Evolutionary conservation across 2,888 invertebrate species (phyloP).

Genomic region (Neria commutata): DNA sequence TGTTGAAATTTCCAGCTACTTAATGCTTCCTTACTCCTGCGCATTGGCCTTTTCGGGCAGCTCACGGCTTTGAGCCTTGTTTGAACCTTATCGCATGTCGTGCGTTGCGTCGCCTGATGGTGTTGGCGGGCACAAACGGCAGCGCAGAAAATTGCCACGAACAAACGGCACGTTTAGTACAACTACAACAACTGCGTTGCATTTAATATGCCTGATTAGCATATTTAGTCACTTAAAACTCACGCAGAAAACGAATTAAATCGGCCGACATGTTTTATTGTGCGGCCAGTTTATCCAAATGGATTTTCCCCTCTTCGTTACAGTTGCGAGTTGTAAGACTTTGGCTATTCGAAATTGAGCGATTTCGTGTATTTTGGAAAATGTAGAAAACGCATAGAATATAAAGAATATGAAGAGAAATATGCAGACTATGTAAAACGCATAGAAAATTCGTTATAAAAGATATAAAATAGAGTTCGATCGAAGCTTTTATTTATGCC

Average conservation of each 20-base stretch:
- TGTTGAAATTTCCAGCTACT: slow-evolving; percentile 1
- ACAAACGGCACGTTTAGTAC: slow-evolving; percentile 18
- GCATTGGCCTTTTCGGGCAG: background rate
- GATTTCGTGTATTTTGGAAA: too few species aligned
- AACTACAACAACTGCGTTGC: slow-evolving; percentile 18
- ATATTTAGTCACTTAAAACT: slow-evolving; percentile 49
- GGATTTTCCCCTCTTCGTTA: background rate
- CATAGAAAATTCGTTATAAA: too few species aligned
- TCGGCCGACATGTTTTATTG: slow-evolving; percentile 10
- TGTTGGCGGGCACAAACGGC: background rate
- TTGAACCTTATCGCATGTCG: background rate
- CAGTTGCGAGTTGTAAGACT: too few species aligned
- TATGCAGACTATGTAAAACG: too few species aligned
- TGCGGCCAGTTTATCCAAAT: slow-evolving; percentile 16
- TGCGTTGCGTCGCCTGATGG: background rate
- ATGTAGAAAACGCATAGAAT: too few species aligned
- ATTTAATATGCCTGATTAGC: slow-evolving; percentile 52
- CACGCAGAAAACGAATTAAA: slow-evolving; percentile 55
- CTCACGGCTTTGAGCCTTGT: background rate
- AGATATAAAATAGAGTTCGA: too few species aligned
- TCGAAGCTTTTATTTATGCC: too few species aligned
- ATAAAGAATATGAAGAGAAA: too few species aligned
- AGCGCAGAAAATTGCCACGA: background rate
- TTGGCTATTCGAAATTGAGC: too few species aligned
- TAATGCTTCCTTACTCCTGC: background rate